A percentile compares a stretch with the other conserved stretches of the same genome.
These are phyloP conservation scores for Petroica traversi DNA, from an alignment of 2,113 vertebrate species.

Conservation along the genomic window DNA sequence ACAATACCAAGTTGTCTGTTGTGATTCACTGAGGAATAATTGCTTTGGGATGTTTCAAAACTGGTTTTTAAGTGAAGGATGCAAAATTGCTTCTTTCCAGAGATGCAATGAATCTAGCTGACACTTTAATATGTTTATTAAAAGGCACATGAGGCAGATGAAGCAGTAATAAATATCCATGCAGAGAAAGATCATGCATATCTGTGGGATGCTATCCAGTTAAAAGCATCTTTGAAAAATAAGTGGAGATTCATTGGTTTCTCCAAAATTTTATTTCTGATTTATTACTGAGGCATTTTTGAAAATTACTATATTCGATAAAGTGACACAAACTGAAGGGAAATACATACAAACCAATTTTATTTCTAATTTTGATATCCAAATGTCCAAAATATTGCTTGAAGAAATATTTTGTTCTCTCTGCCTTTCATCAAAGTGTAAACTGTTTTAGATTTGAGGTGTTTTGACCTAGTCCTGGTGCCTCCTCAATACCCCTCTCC, in stretches of 20 bases:
- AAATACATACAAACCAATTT: constrained; percentile 49
- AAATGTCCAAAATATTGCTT: constrained; percentile 16
- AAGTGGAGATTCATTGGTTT: constrained; percentile 44
- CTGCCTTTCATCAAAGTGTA: constrained; percentile 13
- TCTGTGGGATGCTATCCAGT: constrained; percentile 3
- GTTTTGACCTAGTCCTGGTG: background rate
- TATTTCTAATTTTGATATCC: constrained; percentile 42
- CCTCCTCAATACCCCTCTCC: background rate
- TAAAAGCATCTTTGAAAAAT: constrained; percentile 40
- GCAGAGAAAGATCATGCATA: constrained; percentile 17
- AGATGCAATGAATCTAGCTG: constrained; percentile 33
- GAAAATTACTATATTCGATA: constrained; percentile 43
- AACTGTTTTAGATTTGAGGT: background rate
- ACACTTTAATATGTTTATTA: constrained; percentile 38
- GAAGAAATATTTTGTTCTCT: constrained; percentile 49
- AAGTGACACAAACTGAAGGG: constrained; percentile 42
- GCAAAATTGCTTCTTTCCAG: constrained; percentile 18
- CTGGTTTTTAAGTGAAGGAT: constrained; percentile 32
- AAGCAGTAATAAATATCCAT: constrained; percentile 41
- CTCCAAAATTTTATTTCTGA: constrained; percentile 29
- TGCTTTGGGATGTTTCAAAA: constrained; percentile 4
- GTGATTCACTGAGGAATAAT: constrained; percentile 22
- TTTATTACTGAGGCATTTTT: constrained; percentile 58
- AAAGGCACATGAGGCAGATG: constrained; percentile 41
- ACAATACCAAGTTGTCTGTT: background rate